Conservation (phyloP, 2,797 vertebrate genomes). For the Mastacembelus armatus region DNA sequence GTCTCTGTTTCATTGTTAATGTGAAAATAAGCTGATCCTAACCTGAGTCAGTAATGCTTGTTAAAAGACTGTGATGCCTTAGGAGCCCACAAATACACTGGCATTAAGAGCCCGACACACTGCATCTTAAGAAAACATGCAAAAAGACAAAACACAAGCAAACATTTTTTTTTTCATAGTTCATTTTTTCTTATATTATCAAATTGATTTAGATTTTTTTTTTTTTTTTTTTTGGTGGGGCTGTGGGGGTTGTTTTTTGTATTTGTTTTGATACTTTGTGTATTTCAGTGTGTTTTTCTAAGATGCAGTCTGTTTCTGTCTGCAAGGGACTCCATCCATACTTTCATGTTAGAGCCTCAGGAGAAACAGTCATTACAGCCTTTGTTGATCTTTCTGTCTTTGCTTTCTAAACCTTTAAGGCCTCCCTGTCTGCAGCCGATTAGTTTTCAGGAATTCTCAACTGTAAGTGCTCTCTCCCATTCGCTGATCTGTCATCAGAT, state of each 20-base stretch:
- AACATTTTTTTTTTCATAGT: no score
- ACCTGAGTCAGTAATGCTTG: slow-evolving; percentile 6
- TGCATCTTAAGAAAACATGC: no score
- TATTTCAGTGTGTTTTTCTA: neutral
- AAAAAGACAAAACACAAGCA: no score
- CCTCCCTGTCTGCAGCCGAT: slow-evolving; percentile 79
- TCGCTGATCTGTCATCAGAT: neutral
- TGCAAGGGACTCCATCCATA: neutral
- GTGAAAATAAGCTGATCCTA: slow-evolving; percentile 20
- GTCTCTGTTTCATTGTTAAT: neutral
- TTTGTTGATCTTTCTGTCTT: slow-evolving; percentile 25
- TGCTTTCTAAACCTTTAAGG: slow-evolving; percentile 73
- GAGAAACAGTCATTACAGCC: neutral
- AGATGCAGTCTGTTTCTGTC: neutral
- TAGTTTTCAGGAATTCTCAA: slow-evolving; percentile 81
- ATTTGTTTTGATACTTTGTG: no score
- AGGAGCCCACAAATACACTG: slow-evolving; percentile 21
- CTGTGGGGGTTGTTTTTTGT: no score
- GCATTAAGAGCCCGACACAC: no score
- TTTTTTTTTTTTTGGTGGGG: no score
- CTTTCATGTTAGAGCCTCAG: neutral
- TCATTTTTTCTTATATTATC: no score
- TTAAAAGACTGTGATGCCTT: slow-evolving; percentile 14
- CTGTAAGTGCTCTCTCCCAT: slow-evolving; percentile 80
- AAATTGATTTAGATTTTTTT: no score